Evolutionary conservation across 2,113 vertebrate genomes (phyloP).

Genomic region (Hepsetus odoe): DNA sequence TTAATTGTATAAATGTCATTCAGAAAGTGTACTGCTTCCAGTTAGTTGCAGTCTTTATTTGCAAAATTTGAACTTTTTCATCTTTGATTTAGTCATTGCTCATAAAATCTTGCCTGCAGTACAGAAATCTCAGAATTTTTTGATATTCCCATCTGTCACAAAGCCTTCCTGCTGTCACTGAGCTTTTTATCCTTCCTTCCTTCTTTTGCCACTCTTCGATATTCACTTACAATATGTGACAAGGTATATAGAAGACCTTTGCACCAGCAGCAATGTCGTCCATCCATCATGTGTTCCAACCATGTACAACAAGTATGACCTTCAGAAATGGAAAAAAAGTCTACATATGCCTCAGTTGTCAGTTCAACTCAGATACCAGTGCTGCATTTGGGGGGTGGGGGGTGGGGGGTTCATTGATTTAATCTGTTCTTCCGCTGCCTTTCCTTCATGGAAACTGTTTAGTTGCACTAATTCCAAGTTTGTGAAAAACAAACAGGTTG

Average conservation of each 20-base stretch:
- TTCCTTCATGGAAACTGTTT: slow-evolving; percentile 44
- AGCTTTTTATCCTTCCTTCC: slow-evolving; percentile 9
- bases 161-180: slow-evolving; percentile 1
- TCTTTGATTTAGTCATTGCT: background rate
- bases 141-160: background rate
- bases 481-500: slow-evolving; percentile 33
- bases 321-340: slow-evolving; percentile 25
- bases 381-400: slow-evolving; percentile 15
- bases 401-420: slow-evolving; percentile 27
- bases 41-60: slow-evolving; percentile 5
- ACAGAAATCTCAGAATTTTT: background rate
- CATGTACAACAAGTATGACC: slow-evolving; percentile 24
- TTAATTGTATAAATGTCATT: slow-evolving; percentile 27
- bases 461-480: slow-evolving; percentile 40
- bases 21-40: slow-evolving; percentile 13
- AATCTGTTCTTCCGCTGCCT: slow-evolving; percentile 8
- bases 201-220: background rate
- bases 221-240: slow-evolving; percentile 2
- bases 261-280: background rate
- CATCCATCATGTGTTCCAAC: slow-evolving; percentile 4
- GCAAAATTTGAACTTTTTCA: background rate
- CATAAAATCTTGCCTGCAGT: background rate
- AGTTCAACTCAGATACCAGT: slow-evolving; percentile 20
- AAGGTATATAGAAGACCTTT: slow-evolving; percentile 2
- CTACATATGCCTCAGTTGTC: slow-evolving; percentile 1